These are phyloP conservation scores for Lasioglossum albipes DNA, from an alignment of 1,140 invertebrate species.

Conservation along the genomic window DNA sequence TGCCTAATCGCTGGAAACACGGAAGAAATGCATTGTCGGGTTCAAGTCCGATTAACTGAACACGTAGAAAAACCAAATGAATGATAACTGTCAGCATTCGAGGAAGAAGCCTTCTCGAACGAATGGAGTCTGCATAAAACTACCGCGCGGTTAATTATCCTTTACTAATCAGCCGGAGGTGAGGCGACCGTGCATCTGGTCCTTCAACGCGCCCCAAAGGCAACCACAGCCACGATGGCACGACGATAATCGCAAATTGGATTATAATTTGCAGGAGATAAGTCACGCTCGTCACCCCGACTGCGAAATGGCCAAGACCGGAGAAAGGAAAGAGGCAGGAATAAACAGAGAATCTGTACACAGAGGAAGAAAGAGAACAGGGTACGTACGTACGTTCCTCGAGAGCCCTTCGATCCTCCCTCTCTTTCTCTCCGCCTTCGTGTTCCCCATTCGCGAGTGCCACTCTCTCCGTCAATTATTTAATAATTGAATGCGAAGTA, in stretches of 20 bases:
- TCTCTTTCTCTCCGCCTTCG: too few species aligned
- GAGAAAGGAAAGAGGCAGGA: constrained; percentile 5
- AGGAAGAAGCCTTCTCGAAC: background rate
- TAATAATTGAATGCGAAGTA: constrained; percentile 79
- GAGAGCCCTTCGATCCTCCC: constrained; percentile 33
- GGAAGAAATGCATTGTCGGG: background rate
- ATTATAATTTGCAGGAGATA: constrained; percentile 79
- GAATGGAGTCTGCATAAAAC: constrained; percentile 44
- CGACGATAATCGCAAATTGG: constrained; percentile 79
- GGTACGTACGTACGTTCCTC: background rate
- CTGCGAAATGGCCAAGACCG: constrained; percentile 70
- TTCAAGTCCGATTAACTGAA: background rate
- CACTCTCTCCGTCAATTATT: constrained; percentile 75
- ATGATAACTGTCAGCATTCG: background rate
- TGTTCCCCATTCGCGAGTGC: constrained; percentile 8
- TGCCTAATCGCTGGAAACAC: too few species aligned
- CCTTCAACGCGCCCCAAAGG: constrained; percentile 49
- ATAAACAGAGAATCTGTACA: constrained; percentile 20
- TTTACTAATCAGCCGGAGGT: constrained; percentile 61
- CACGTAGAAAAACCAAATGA: background rate
- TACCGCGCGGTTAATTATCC: constrained; percentile 60
- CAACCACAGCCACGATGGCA: constrained; percentile 55
- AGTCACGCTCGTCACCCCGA: constrained; percentile 78
- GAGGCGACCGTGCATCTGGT: constrained; percentile 50
- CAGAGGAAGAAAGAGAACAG: constrained; percentile 26